phyloP scores from a whole-genome alignment of 1,140 invertebrate species.

The Eurosta solidaginis region DNA sequence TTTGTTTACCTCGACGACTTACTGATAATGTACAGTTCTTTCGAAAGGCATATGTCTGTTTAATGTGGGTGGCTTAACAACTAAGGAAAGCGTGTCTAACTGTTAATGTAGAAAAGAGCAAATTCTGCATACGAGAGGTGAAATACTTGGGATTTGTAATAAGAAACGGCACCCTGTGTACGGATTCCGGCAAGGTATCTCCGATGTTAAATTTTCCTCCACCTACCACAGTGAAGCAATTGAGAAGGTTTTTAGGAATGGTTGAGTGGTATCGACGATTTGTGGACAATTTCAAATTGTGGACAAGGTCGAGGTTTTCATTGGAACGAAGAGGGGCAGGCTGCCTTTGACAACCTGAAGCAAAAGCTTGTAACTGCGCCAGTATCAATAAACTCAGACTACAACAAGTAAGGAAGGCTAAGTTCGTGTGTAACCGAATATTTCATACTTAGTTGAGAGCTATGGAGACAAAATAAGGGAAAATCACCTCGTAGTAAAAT shows the following conservation, averaged over 20 bases:
- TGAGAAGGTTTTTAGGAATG: not conserved
- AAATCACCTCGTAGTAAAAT: no score
- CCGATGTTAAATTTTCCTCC: not conserved
- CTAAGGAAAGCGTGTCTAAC: no score
- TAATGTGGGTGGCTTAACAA: no score
- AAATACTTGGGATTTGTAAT: no score
- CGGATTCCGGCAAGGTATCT: not conserved
- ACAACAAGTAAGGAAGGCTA: no score
- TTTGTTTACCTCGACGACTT: not conserved
- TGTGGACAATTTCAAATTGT: slow-evolving; percentile 27
- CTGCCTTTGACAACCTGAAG: no score
- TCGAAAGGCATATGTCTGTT: no score
- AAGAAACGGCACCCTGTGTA: not conserved
- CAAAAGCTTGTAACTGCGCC: not conserved
- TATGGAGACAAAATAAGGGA: no score
- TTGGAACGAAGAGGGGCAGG: not conserved
- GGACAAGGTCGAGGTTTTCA: not conserved
- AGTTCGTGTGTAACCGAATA: no score
- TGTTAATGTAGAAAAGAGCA: no score
- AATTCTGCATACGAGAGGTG: no score
- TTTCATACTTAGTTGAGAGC: no score
- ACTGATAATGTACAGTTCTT: not conserved
- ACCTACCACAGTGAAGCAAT: not conserved
- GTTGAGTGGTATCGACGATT: slow-evolving; percentile 23
- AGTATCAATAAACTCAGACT: not conserved